phyloP scores from a whole-genome alignment of 2,797 vertebrate species.

The Cheirogaleus major region DNA sequence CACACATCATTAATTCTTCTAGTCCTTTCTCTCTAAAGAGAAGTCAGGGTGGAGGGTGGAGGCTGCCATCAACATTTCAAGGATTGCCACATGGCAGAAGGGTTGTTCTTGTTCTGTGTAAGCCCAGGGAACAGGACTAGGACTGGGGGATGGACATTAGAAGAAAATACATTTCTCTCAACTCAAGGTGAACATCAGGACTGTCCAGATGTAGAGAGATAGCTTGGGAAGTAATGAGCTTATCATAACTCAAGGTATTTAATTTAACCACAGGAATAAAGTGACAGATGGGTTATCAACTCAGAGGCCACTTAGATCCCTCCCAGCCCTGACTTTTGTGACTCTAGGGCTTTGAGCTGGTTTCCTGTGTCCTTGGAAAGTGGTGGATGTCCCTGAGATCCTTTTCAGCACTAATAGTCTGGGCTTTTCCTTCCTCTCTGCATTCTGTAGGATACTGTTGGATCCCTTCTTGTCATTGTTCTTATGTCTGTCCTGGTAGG shows the following conservation, averaged over 20 bases:
- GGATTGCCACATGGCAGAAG: background rate
- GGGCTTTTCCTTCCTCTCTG: background rate
- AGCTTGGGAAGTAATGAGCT: background rate
- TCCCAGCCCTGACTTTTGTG: background rate
- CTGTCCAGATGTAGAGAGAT: background rate
- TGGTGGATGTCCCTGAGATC: background rate
- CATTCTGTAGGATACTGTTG: no score
- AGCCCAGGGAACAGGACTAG: background rate
- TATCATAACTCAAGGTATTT: background rate
- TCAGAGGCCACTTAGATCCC: background rate
- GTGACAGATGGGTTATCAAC: background rate
- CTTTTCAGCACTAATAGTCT: background rate
- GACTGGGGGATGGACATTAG: fast-evolving
- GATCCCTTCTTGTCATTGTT: background rate
- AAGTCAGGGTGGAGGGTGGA: no score
- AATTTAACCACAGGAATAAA: background rate
- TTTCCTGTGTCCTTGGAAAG: background rate
- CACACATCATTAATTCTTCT: background rate
- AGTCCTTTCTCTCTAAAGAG: background rate
- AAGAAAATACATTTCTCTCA: background rate
- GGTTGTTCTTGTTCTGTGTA: background rate
- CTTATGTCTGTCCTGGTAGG: background rate
- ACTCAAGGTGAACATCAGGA: background rate
- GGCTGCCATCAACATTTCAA: background rate
- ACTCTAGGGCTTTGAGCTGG: background rate